A percentile compares a stretch with the other conserved stretches of the same genome.
phyloP scores from a whole-genome alignment of 2,797 vertebrate species.

The Platyrinchus mystaceus region DNA sequence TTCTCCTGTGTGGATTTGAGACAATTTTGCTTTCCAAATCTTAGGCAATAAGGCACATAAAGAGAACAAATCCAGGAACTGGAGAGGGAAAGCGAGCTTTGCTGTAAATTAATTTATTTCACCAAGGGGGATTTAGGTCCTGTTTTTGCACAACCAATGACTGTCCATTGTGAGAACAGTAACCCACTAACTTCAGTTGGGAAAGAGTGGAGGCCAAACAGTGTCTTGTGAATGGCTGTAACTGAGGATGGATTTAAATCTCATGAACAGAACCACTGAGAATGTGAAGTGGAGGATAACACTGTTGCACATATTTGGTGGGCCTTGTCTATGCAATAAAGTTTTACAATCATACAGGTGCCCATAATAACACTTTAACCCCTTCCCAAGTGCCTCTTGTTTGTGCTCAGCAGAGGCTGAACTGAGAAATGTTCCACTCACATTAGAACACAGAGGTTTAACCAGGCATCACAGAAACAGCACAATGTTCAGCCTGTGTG shows the following conservation, averaged over 20 bases:
- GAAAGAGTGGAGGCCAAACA: neutral
- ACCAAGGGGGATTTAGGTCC: neutral
- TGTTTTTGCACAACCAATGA: neutral
- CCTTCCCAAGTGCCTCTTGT: neutral
- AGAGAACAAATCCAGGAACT: neutral
- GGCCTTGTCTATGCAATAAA: neutral
- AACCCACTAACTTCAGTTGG: neutral
- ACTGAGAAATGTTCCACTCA: neutral
- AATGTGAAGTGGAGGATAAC: neutral
- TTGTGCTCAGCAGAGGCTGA: neutral
- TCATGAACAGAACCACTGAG: neutral
- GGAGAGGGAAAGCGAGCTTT: neutral
- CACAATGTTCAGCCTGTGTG: neutral
- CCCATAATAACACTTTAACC: neutral
- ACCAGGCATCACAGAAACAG: neutral
- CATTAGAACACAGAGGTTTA: neutral
- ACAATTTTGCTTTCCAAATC: neutral
- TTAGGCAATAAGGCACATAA: neutral
- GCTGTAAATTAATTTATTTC: neutral
- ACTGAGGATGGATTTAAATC: neutral
- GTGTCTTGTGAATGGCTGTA: neutral
- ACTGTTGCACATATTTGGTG: neutral
- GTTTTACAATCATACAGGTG: neutral
- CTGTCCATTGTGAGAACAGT: neutral
- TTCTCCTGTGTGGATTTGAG: neutral